A percentile compares a stretch with the other conserved stretches of the same genome.
Evolutionary conservation across 1,140 invertebrate species (phyloP).

Genomic region (Galleria mellonella): DNA sequence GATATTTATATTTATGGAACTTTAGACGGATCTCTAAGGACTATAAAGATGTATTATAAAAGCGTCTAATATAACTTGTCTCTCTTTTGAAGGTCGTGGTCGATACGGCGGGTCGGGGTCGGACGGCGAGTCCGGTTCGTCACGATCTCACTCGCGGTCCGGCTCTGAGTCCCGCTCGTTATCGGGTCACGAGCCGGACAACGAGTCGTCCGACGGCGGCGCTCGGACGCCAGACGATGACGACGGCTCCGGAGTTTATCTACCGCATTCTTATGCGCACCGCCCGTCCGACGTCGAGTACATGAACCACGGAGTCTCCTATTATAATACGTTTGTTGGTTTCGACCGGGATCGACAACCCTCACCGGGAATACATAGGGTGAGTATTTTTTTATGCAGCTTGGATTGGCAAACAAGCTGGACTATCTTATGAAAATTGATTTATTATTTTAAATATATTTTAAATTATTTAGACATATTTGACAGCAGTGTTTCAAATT

Average conservation of each 20-base stretch:
- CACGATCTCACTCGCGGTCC: constrained; percentile 40
- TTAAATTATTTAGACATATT: too few relatives aligned
- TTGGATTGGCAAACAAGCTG: too few relatives aligned
- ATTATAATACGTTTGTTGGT: constrained; percentile 76
- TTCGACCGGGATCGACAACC: constrained; percentile 64
- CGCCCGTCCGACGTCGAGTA: constrained; percentile 51
- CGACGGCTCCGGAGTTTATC: constrained; percentile 70
- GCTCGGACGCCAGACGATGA: constrained; percentile 77
- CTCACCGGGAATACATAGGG: constrained; percentile 61
- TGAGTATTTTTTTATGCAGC: constrained; percentile 41
- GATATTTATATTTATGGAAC: too few relatives aligned
- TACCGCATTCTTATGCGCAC: constrained; percentile 73
- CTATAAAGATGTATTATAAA: too few relatives aligned
- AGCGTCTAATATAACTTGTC: too few relatives aligned
- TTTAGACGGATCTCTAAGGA: too few relatives aligned
- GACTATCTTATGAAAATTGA: too few relatives aligned
- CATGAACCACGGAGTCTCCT: constrained; percentile 75
- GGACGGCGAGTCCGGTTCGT: constrained; percentile 69
- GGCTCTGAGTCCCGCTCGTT: constrained; percentile 69
- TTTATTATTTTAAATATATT: too few relatives aligned
- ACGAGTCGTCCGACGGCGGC: constrained; percentile 80
- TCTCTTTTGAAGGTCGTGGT: constrained; percentile 26
- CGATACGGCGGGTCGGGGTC: constrained; percentile 62
- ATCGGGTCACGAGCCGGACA: constrained; percentile 80
- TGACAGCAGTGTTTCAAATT: too few relatives aligned